Percentiles rank a stretch among this genome's conserved stretches.
These are phyloP conservation scores for Cataglyphis altisquamis DNA, from an alignment of 2,888 invertebrate genomes.

Conservation along the genomic window DNA sequence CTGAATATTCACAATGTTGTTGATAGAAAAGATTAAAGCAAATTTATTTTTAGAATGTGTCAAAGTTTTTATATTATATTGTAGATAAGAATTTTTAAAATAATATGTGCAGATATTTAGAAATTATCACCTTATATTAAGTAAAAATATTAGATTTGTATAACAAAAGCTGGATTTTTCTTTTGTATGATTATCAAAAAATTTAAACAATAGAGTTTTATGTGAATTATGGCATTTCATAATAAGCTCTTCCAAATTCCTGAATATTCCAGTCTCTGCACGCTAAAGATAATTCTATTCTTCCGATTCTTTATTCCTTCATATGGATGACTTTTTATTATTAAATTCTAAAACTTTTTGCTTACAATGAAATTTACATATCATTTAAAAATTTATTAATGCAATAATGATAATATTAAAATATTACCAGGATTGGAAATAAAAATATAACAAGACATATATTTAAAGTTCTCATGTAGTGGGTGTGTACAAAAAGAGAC, in stretches of 20 bases:
- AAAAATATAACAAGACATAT: neutral
- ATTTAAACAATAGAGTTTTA: conserved; percentile 40
- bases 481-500: neutral
- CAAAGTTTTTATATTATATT: neutral
- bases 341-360: conserved; percentile 26
- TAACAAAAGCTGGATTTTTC: conserved; percentile 16
- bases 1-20: neutral
- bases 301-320: conserved; percentile 16
- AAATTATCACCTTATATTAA: neutral
- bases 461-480: neutral
- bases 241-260: conserved; percentile 23
- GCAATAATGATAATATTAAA: neutral
- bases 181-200: conserved; percentile 19
- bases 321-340: conserved; percentile 31
- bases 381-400: neutral
- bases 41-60: neutral
- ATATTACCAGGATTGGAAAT: neutral
- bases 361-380: neutral
- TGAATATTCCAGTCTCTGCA: conserved; percentile 24
- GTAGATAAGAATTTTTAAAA: neutral
- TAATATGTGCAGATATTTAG: neutral
- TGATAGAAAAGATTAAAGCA: neutral
- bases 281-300: conserved; percentile 27
- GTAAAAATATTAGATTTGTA: neutral
- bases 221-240: conserved; percentile 9